Base-by-base conservation (phyloP, 2,113 vertebrate species). In the Cololabis saira region DNA sequence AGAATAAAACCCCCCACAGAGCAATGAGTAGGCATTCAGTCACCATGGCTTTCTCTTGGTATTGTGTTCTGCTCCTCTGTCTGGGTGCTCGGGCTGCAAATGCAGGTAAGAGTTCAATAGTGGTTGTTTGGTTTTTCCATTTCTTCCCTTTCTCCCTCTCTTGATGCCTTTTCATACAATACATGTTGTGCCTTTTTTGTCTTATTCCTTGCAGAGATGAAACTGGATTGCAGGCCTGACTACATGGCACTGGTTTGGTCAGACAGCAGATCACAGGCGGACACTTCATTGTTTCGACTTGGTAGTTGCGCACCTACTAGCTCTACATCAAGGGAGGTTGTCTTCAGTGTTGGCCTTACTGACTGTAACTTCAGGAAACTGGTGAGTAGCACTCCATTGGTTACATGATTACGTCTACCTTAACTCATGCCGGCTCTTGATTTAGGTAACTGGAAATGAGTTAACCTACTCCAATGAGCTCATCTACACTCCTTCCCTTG, bases 291-390 rank as follows among this genome's bases (percentile, higher is more conserved):
- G 5, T 72, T 92, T 5, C 87, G 75, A 16, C 83, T 94, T 44
- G 92, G 93, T 0, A 81, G 13, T 69, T 94, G 93, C 56, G 41
- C 48, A 1, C 90, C 92, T 12, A 65, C 74, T 15, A 89, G 70
- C 10, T 0, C 84, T 2, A 72, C 83, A 0, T 49, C n/a, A 0
- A 43, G 61, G 6, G 58, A 83, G 27, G 85, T 70, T 1, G 37
- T 81, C 12, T 94, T 94, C 63, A 66, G 2, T 0, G 86, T 82
- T 12, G 67, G 47, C 0, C 2, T 92, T 5, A 33, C 16, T 0
- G 77, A 89, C 11, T 94, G 93, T 53, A 55, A 71, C 44, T 92
- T 93, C 67, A 71, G 13, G 24, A 78, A 24, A 47, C 0, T 85
- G 80, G 93, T 93, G 58, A 57, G 86, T 61, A 16, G 0, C 0